Base-by-base conservation (phyloP, 1,140 invertebrate species). In the Sycobia sp. region DNA sequence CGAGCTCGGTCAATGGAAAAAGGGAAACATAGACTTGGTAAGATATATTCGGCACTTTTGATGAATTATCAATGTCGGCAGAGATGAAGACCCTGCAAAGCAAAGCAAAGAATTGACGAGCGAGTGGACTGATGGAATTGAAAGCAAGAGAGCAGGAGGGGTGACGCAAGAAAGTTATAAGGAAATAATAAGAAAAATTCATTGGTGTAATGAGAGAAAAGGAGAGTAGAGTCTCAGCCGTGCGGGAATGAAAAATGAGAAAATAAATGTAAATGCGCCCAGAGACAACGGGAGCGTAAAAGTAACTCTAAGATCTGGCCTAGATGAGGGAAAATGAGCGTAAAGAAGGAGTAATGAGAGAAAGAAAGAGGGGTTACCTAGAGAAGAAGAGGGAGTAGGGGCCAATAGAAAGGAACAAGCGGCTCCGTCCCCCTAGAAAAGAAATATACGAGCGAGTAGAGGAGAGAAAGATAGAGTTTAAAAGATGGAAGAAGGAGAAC, bases 121-220 rank as follows among this genome's bases (percentile, higher is more conserved):
- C 9, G n/a, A n/a, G n/a, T n/a, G n/a, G n/a, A n/a, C n/a, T n/a
- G n/a, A n/a, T n/a, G n/a, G n/a, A n/a, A n/a, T n/a, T n/a, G 62
- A 54, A 51, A 23, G 51, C 29, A 51, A 29, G 34, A 34, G 41
- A 27, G 36, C 1, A 44, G 39, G 50, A 59, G 32, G 56, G 56
- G 58, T 2, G 16, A n/a, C 41, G 32, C n/a, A 55, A 65, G 46
- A 34, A 3, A 53, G 34, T 14, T 1, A 60, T 22, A 46, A 32
- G 38, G 23, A 43, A 54, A 51, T 68, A 58, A 59, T 62, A 66
- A 58, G 63, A 41, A 66, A 63, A 67, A 63, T 55, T 58, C 60
- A 51, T 57, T 23, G 41, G 54, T 47, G 36, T 65, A 62, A 38
- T 32, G 62, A 64, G 41, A 55, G 29, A 34, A 41, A 46, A 41